Percentiles rank a stretch among this genome's conserved stretches.
These are phyloP conservation scores for Aelia acuminata DNA, from an alignment of 2,888 invertebrate genomes.

Conservation along the genomic window DNA sequence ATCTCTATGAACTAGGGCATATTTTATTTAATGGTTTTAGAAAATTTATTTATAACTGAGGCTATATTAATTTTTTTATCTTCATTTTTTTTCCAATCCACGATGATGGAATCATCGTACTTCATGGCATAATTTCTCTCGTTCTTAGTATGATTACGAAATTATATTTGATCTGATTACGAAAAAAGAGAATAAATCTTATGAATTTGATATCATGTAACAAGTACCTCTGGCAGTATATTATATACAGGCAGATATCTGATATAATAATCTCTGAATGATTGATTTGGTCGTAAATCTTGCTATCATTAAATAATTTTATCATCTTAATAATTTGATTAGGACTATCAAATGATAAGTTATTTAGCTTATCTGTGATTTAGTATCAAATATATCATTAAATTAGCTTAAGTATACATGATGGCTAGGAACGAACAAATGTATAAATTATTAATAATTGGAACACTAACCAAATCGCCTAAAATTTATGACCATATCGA, in stretches of 20 bases:
- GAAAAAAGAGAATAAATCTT: not conserved
- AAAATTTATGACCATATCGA: too few relatives aligned
- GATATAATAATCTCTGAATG: not conserved
- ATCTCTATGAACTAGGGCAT: too few relatives aligned
- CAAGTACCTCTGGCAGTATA: not conserved
- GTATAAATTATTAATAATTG: not conserved
- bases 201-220: not conserved
- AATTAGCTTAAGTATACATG: not conserved
- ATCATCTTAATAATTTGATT: not conserved
- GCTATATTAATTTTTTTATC: too few relatives aligned
- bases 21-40: too few relatives aligned
- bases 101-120: too few relatives aligned
- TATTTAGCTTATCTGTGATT: not conserved
- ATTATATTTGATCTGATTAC: not conserved
- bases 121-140: too few relatives aligned
- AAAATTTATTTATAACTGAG: too few relatives aligned
- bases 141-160: too few relatives aligned
- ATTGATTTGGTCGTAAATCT: not conserved
- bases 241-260: not conserved
- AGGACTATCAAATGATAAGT: not conserved
- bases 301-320: not conserved
- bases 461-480: not conserved
- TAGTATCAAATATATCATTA: not conserved
- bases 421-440: not conserved
- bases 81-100: too few relatives aligned